Percentiles rank a stretch among this genome's conserved stretches.
Evolutionary conservation across 2,113 vertebrate species (phyloP).

Genomic region (Fregata magnificens): DNA sequence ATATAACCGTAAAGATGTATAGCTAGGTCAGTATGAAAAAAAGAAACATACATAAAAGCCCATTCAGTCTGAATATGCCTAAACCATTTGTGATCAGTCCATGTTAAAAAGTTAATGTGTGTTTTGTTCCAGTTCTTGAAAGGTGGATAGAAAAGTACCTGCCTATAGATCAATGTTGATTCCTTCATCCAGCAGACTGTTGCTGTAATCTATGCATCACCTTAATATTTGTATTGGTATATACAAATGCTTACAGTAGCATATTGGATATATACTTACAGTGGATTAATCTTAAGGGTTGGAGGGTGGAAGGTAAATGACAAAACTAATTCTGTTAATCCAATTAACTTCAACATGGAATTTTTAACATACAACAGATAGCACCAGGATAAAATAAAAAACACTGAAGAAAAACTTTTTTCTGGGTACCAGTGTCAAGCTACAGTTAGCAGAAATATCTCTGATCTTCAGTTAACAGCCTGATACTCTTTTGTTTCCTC

Average conservation of each 20-base stretch:
- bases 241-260: not conserved
- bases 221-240: not conserved
- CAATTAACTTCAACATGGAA: not conserved
- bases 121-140: not conserved
- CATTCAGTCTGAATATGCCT: not conserved
- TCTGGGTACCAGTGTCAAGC: not conserved
- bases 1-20: not conserved
- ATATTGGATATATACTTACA: not conserved
- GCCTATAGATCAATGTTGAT: not conserved
- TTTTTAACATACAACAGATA: not conserved
- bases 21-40: not conserved
- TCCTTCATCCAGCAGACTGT: not conserved
- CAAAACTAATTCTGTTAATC: not conserved
- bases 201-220: not conserved
- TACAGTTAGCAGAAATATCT: not conserved
- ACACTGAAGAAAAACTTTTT: not conserved
- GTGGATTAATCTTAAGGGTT: not conserved
- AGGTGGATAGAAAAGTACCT: not conserved
- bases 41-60: not conserved
- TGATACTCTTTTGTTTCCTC: not conserved
- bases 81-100: not conserved
- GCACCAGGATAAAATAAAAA: not conserved
- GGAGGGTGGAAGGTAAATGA: not conserved
- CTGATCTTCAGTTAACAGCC: not conserved
- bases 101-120: not conserved